phyloP scores from a whole-genome alignment of 2,113 vertebrate species.

The Leiothrix lutea region DNA sequence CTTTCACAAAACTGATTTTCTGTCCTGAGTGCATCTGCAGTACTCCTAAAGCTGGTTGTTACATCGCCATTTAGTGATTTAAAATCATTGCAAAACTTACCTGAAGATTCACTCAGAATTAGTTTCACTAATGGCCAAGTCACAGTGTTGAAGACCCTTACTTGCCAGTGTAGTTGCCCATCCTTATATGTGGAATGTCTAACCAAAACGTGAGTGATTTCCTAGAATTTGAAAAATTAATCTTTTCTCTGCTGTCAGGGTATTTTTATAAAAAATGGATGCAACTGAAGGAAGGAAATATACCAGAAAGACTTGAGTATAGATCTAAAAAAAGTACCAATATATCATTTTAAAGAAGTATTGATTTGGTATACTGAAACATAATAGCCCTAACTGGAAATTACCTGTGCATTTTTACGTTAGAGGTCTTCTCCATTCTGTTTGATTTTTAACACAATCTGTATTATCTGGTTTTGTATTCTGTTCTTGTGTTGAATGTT shows the following conservation, averaged over 20 bases:
- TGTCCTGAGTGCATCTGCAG: rapidly evolving
- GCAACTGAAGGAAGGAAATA: not conserved
- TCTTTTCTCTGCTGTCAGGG: not conserved
- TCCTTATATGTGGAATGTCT: not conserved
- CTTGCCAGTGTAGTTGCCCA: rapidly evolving
- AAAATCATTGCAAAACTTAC: not conserved
- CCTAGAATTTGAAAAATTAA: not conserved
- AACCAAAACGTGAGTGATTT: not conserved
- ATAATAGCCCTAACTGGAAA: not conserved
- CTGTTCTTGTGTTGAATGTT: not conserved
- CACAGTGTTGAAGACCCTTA: not conserved
- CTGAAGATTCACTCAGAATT: not conserved
- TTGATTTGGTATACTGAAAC: not conserved
- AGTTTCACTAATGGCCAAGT: not conserved
- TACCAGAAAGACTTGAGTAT: not conserved
- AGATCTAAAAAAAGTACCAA: not conserved
- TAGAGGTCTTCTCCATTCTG: not conserved
- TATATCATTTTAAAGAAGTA: not conserved
- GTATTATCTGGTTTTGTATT: not conserved
- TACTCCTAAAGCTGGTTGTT: not conserved
- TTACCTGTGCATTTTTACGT: not conserved
- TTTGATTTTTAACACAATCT: not conserved
- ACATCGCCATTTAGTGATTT: constrained; percentile 19
- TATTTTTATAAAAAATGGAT: not conserved
- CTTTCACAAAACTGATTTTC: not conserved